Base-by-base conservation (phyloP, 1,140 invertebrate genomes). In the Drosophila kohkoa region DNA sequence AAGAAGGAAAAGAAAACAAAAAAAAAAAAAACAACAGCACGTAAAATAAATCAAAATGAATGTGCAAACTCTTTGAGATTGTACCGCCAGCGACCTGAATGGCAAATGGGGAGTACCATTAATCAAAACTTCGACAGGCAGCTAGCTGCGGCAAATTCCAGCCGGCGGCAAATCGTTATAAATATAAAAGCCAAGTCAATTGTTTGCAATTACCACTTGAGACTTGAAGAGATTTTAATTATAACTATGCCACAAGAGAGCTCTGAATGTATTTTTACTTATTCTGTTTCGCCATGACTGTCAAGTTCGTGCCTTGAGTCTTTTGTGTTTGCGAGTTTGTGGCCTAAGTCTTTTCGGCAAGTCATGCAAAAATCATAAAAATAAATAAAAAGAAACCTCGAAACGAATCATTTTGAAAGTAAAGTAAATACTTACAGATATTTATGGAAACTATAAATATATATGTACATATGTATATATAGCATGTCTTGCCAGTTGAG, bases 261-360 rank as follows among this genome's bases (percentile, higher is more conserved):
- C 13, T 41, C 41, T 51, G 41, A 38, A 46, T 57, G 48, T 72
- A 59, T 64, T 60, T 73, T 69, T 68, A 46, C 62, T 71, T 65
- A 58, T 64, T 78, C 45, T 76, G 79, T 68, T 41, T 13, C 51
- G 62, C 7, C 79, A 65, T 83, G 81, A 83, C 81, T 83, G 65
- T 77, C 81, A 86, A 86, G 81, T 85, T 85, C 69, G 81, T 85
- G 78, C 32, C 71, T 65, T 75, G 57, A 68, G 64, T 76, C 45
- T 51, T 77, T 72, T 82, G 71, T 63, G 3, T 25, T 25, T 25
- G 20, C 68, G 76, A 80, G 81, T 83, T 83, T 65, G 81, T 85
- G 60, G 35, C 66, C 59, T 70, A 62, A 59, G 59, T 70, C 35
- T 38, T 45, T 65, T 74, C 20, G 10, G 49, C 63, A 49, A 59